Conservation (phyloP, 2,888 invertebrate species). For the Nomada hirtipes region DNA sequence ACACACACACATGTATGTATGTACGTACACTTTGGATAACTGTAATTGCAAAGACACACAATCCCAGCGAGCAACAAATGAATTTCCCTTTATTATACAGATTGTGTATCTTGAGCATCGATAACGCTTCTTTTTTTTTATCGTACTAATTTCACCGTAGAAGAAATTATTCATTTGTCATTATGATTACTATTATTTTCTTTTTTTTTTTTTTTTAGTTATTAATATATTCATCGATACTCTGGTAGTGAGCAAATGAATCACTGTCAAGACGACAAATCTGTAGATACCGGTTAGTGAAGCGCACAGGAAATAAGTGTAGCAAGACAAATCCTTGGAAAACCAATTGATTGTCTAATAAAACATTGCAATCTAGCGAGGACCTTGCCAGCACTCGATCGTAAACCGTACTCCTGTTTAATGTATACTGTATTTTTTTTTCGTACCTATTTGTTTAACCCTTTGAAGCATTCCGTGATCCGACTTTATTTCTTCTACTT, state of each 20-base stretch:
- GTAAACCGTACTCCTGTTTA: conserved; percentile 54
- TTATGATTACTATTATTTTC: too few relatives aligned
- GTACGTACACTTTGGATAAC: neutral
- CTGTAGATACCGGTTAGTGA: conserved; percentile 40
- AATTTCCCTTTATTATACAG: conserved; percentile 10
- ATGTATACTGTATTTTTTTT: conserved; percentile 36
- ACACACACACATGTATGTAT: neutral
- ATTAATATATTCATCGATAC: neutral
- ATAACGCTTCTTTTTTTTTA: neutral
- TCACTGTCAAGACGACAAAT: conserved; percentile 23
- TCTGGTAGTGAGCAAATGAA: conserved; percentile 36
- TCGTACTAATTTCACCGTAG: neutral
- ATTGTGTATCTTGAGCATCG: conserved; percentile 2
- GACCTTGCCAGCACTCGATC: conserved; percentile 70
- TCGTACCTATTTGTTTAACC: conserved; percentile 43
- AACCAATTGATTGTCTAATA: conserved; percentile 71
- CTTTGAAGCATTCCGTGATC: conserved; percentile 48
- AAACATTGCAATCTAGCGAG: conserved; percentile 71
- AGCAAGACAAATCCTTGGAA: conserved; percentile 59
- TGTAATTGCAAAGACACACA: conserved; percentile 4
- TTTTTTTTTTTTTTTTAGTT: neutral
- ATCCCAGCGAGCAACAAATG: neutral
- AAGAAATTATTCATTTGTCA: neutral
- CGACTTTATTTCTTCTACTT: conserved; percentile 39
- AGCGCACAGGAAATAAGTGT: conserved; percentile 58